phyloP scores from a whole-genome alignment of 2,797 vertebrate genomes.

The Sebastes hubbsi region DNA sequence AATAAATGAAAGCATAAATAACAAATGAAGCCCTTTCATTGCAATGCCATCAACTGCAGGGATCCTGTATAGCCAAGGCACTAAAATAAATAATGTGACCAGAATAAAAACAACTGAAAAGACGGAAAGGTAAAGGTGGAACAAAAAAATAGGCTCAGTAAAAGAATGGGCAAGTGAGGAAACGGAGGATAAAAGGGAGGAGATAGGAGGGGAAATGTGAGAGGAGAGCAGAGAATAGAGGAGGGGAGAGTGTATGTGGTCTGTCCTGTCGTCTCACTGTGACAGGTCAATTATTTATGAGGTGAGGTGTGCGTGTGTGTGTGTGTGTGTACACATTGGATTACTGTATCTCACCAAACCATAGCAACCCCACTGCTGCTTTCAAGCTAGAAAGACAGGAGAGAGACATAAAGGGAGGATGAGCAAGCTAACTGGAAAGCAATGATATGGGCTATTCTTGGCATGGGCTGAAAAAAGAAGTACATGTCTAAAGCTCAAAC shows the following conservation, averaged over 20 bases:
- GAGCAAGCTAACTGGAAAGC: slow-evolving; percentile 22
- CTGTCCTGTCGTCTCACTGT: slow-evolving; percentile 61
- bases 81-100: background rate
- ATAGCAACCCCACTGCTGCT: slow-evolving; percentile 43
- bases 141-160: slow-evolving; percentile 2
- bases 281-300: slow-evolving; percentile 73
- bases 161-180: slow-evolving; percentile 22
- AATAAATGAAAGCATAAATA: background rate
- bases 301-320: slow-evolving; percentile 30
- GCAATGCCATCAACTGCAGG: background rate
- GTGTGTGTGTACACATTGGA: slow-evolving; percentile 38
- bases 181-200: slow-evolving; percentile 12
- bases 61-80: background rate
- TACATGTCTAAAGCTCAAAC: slow-evolving; percentile 20
- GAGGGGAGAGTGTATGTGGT: slow-evolving; percentile 47
- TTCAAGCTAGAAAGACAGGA: slow-evolving; percentile 22
- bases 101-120: background rate
- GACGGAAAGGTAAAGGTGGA: slow-evolving; percentile 42
- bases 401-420: slow-evolving; percentile 7
- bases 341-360: slow-evolving; percentile 56
- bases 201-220: slow-evolving; percentile 48
- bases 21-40: background rate
- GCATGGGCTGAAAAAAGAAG: background rate
- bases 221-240: slow-evolving; percentile 41
- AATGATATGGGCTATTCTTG: slow-evolving; percentile 48